A percentile compares a stretch with the other conserved stretches of the same genome.
Conservation (phyloP, 2,888 invertebrate genomes). For the Lasioglossum zephyrum region DNA sequence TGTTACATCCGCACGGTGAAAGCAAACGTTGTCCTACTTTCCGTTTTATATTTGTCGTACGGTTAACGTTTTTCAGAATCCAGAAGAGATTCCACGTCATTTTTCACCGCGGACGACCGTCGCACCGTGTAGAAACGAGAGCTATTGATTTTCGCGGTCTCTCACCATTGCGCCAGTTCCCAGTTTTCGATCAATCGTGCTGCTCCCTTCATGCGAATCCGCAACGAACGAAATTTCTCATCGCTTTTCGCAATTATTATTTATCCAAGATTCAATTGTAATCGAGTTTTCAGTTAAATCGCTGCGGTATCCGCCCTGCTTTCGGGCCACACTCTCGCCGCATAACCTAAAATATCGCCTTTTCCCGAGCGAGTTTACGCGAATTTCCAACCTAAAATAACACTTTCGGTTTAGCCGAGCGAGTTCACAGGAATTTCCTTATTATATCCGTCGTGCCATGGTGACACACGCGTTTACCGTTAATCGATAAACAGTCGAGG, state of each 20-base stretch:
- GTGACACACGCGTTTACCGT: constrained; percentile 17
- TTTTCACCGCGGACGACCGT: constrained; percentile 52
- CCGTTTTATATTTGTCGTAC: background rate
- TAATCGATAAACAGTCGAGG: constrained; percentile 27
- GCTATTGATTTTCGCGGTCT: constrained; percentile 71
- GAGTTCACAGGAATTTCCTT: background rate
- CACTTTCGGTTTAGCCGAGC: no score
- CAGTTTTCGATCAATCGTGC: no score
- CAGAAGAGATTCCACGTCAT: no score
- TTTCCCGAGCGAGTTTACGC: background rate
- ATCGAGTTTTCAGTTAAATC: no score
- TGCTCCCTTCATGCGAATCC: no score
- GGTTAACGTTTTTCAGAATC: no score
- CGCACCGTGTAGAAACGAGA: constrained; percentile 68
- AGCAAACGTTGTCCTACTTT: constrained; percentile 3
- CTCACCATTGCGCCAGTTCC: constrained; percentile 66
- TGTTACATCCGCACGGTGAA: background rate
- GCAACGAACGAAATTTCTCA: no score
- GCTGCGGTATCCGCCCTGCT: no score
- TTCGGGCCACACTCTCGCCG: background rate
- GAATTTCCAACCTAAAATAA: no score
- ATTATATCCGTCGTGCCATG: background rate
- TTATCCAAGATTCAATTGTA: no score
- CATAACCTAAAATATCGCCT: constrained; percentile 43
- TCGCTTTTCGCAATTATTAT: no score